phyloP scores from a whole-genome alignment of 2,113 vertebrate species.

The Cryptotis parvus region DNA sequence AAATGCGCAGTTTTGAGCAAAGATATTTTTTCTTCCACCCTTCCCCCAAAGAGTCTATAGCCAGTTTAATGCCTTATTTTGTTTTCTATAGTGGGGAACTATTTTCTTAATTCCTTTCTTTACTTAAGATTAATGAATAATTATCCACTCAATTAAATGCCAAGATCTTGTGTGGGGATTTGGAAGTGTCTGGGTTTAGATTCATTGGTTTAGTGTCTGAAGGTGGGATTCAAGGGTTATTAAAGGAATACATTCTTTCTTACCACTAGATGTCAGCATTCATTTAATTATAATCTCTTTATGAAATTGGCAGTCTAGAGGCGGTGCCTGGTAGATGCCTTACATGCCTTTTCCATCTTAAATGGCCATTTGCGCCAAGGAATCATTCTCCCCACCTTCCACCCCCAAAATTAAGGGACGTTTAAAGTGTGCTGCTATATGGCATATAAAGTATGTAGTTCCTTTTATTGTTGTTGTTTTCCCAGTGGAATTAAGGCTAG shows the following conservation, averaged over 20 bases:
- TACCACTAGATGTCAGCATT: slow-evolving; percentile 84
- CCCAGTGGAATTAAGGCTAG: slow-evolving; percentile 1
- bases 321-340: background rate
- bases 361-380: slow-evolving; percentile 31
- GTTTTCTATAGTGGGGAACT: background rate
- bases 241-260: background rate
- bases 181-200: slow-evolving; percentile 33
- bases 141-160: slow-evolving; percentile 38
- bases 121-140: slow-evolving; percentile 34
- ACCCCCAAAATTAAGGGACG: background rate
- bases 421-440: background rate
- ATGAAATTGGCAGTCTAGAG: background rate
- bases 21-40: background rate
- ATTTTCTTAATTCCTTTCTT: background rate
- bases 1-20: slow-evolving; percentile 18
- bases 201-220: slow-evolving; percentile 3
- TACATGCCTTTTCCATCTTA: background rate
- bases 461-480: background rate
- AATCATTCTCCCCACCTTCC: background rate
- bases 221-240: slow-evolving; percentile 41
- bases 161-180: background rate
- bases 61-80: slow-evolving; percentile 7
- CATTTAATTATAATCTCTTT: slow-evolving; percentile 19
- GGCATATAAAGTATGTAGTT: background rate
- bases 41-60: background rate